phyloP scores from a whole-genome alignment of 2,113 vertebrate genomes.

The Epinephelus lanceolatus region DNA sequence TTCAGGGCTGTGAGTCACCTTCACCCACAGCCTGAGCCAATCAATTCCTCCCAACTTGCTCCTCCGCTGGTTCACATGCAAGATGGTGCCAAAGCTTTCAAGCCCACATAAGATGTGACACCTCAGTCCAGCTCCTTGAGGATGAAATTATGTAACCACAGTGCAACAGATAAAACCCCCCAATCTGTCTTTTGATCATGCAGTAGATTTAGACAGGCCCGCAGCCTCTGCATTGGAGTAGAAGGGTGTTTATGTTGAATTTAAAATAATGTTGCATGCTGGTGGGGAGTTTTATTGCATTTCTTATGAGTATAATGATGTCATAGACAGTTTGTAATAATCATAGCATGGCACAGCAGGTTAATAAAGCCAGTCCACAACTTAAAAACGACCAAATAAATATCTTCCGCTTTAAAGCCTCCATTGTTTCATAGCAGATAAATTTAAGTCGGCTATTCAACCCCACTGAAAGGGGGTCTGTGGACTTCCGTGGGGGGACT shows the following conservation, averaged over 20 bases:
- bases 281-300: not conserved
- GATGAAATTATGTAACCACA: slow-evolving; percentile 59
- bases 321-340: not conserved
- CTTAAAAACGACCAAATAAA: slow-evolving; percentile 56
- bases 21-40: slow-evolving; percentile 34
- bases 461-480: slow-evolving; percentile 27
- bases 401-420: slow-evolving; percentile 44
- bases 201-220: not conserved
- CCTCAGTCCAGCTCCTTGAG: slow-evolving; percentile 55
- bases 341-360: not conserved
- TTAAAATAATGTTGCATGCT: not conserved
- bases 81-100: slow-evolving; percentile 62
- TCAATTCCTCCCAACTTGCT: slow-evolving; percentile 59
- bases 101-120: slow-evolving; percentile 66
- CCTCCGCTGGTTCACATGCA: slow-evolving; percentile 50
- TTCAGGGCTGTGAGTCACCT: slow-evolving; percentile 69
- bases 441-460: slow-evolving; percentile 60
- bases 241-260: not conserved
- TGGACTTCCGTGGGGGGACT: slow-evolving; percentile 63
- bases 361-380: slow-evolving; percentile 9
- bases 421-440: slow-evolving; percentile 61
- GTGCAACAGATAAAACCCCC: slow-evolving; percentile 47
- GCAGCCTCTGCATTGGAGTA: not conserved
- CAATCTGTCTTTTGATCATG: slow-evolving; percentile 14
- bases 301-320: no score